Base-by-base conservation (phyloP, 1,140 invertebrate genomes). In the Macrobrachium nipponense region DNA sequence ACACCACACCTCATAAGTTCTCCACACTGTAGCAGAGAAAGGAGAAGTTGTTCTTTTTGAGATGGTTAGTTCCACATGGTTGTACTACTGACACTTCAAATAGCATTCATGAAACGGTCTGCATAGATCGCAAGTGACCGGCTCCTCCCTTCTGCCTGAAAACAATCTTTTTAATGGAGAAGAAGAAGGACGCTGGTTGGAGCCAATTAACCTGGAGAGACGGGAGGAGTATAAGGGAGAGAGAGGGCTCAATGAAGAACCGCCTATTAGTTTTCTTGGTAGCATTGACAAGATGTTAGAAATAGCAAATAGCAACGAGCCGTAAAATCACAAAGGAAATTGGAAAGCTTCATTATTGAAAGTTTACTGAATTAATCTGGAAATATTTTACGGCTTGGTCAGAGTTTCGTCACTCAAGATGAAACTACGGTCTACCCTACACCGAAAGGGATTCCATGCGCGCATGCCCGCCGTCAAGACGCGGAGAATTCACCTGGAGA, bases 21-120 rank as follows among this genome's bases (percentile, higher is more conserved):
- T 15, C 83, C 83, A 27, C 76, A 86, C 83, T 86, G 75, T 75
- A 60, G 68, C 14, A 59, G 51, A 80, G 77, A 80, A 20, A 76
- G n/a, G 64, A 6, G 51, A 43, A n/a, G n/a, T n/a, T 14, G 14
- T 8, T 7, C 10, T 17, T 18, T 70, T 72, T 73, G 20, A 73
- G 36, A 15, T 4, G 44, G 61, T 20, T 44, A 70, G 60, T 14
- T 36, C 15, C 36, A 17, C 5, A 10, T 14, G 36, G 17, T 8
- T 6, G 61, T 18, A 20, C 18, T 8, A 6, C 43, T 58, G 79
- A 10, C 15, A 36, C 10, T 8, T 23, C 44, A 61, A 36, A 36
- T 8, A 27, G 27, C 27, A 75, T 51, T 51, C 51, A 51, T 3
- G 51, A 51, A 36, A 36, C 12, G 51, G 51, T 51, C 51, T 51